Percentiles rank a stretch among this genome's conserved stretches.
Evolutionary conservation across 2,888 invertebrate species (phyloP).

Genomic region (Leptopilina drosophilae): DNA sequence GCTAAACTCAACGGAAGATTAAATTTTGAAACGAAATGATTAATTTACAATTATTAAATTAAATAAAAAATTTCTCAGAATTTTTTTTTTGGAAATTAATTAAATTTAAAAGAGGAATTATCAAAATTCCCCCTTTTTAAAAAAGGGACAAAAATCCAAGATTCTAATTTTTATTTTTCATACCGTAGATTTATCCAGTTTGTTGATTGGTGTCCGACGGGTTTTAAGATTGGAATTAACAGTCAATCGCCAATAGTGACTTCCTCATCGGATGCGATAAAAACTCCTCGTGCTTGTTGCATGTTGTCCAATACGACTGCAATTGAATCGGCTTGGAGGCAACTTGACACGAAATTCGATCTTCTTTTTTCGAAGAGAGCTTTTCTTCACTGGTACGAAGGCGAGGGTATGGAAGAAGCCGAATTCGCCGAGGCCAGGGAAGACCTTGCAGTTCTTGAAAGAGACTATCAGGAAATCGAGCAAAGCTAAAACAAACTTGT

Average conservation of each 20-base stretch:
- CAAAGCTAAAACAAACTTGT: background rate
- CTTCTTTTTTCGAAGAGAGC: conserved; percentile 82
- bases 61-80: too few species aligned
- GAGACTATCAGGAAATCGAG: conserved; percentile 77
- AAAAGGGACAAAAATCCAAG: background rate
- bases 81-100: too few species aligned
- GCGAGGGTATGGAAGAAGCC: conserved; percentile 80
- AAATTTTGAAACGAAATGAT: too few species aligned
- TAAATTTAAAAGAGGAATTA: too few species aligned
- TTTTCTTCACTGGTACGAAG: conserved; percentile 82
- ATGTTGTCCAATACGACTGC: conserved; percentile 82
- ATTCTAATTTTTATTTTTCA: too few species aligned
- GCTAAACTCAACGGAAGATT: too few species aligned
- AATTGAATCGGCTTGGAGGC: conserved; percentile 82
- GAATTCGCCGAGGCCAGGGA: conserved; percentile 81
- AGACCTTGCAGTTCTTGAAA: conserved; percentile 78
- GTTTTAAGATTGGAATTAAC: conserved; percentile 85
- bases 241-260: conserved; percentile 80
- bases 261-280: conserved; percentile 78
- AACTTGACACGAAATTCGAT: conserved; percentile 82
- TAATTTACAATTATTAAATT: too few species aligned
- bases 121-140: too few species aligned
- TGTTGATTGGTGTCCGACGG: conserved; percentile 85
- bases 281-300: conserved; percentile 81
- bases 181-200: conserved; percentile 85